A percentile compares a stretch with the other conserved stretches of the same genome.
These are phyloP conservation scores for Brevimyrus niger DNA, from an alignment of 2,113 vertebrate genomes.

Conservation along the genomic window DNA sequence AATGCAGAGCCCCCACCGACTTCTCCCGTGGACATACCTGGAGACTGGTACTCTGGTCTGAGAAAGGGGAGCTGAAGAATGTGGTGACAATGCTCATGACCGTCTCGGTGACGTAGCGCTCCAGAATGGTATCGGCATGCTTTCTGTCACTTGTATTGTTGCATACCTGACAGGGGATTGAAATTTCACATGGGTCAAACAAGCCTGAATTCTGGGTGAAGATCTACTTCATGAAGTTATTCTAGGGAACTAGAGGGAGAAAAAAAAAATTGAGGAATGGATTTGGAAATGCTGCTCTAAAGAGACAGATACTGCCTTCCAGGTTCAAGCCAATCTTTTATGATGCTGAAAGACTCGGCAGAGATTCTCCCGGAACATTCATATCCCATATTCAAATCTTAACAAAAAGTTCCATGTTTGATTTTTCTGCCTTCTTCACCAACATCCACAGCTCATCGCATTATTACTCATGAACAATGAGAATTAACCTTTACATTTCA, in stretches of 20 bases:
- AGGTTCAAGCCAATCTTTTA: not conserved
- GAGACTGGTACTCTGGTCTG: constrained; percentile 95
- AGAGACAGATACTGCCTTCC: not conserved
- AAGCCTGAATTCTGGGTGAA: not conserved
- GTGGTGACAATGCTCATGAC: constrained; percentile 97
- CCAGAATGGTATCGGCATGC: constrained; percentile 81
- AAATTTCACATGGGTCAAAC: not conserved
- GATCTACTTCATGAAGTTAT: not conserved
- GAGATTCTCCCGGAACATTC: not conserved
- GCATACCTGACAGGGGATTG: constrained; percentile 68
- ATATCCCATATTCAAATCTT: not conserved
- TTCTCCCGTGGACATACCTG: constrained; percentile 67
- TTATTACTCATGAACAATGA: not conserved
- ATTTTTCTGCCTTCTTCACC: not conserved
- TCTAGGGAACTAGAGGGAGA: not conserved
- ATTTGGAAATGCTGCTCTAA: not conserved
- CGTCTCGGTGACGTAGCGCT: constrained; percentile 93
- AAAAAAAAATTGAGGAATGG: not conserved
- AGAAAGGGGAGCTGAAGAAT: constrained; percentile 98
- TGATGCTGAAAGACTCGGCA: not conserved
- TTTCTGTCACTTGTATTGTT: constrained; percentile 96
- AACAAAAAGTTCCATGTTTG: not conserved
- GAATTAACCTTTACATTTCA: not conserved
- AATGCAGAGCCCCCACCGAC: not conserved
- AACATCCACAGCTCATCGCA: not conserved